Evolutionary conservation across 64 coral and sea anemone species (phyloP).

Genomic region (Pocillopora damicornis): DNA sequence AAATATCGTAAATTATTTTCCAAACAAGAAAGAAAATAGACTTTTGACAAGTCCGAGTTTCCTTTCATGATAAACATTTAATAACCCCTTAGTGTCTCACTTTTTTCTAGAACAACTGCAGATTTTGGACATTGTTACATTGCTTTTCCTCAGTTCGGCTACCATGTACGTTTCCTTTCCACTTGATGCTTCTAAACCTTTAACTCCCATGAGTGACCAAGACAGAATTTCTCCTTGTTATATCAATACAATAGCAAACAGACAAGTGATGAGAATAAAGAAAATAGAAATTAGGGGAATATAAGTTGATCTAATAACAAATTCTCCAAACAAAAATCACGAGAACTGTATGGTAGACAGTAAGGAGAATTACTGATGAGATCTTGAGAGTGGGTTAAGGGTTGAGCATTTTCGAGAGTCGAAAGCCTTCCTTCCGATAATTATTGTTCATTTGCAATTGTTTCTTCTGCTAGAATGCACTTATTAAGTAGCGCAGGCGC

Average conservation of each 20-base stretch:
- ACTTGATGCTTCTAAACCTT: not conserved
- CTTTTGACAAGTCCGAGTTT: not conserved
- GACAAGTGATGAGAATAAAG: too few species aligned
- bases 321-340: too few species aligned
- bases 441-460: not conserved
- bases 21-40: not conserved
- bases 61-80: constrained; percentile 31
- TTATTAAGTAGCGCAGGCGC: not conserved
- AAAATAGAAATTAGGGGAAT: too few species aligned
- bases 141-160: not conserved
- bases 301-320: too few species aligned
- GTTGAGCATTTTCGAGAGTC: not conserved
- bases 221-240: too few species aligned
- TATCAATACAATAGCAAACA: too few species aligned
- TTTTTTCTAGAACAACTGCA: not conserved
- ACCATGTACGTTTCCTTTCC: not conserved
- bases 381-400: too few species aligned
- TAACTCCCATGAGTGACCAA: too few species aligned
- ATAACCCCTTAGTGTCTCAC: not conserved
- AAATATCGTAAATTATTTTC: not conserved
- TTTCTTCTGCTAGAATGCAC: not conserved
- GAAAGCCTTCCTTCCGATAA: not conserved
- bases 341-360: too few species aligned
- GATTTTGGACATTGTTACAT: not conserved
- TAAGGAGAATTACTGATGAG: too few species aligned